Evolutionary conservation across 2,113 vertebrate species (phyloP).

Genomic region (Guaruba guarouba): DNA sequence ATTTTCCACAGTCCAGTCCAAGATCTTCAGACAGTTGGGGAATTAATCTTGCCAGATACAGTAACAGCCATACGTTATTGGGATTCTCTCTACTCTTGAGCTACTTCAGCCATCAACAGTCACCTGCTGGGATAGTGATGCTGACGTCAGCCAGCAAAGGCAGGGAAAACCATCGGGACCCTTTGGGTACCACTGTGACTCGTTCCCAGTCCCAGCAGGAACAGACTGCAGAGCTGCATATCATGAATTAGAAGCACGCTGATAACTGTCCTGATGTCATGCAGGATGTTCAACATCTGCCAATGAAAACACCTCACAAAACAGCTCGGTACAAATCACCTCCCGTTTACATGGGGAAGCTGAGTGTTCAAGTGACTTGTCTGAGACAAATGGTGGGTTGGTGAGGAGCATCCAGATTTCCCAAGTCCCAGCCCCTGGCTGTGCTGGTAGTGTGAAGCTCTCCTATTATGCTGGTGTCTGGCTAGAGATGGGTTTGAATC

Average conservation of each 20-base stretch:
- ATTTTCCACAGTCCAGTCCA: background rate
- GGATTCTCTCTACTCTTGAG: background rate
- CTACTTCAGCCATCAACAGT: background rate
- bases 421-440: background rate
- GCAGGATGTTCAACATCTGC: background rate
- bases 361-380: background rate
- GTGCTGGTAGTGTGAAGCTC: background rate
- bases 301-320: background rate
- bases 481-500: background rate
- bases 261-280: background rate
- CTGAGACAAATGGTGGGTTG: background rate
- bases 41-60: background rate
- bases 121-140: background rate
- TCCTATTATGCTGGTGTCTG: background rate
- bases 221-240: background rate
- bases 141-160: background rate
- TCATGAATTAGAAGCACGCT: background rate
- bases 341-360: background rate
- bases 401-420: background rate
- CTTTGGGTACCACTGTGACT: background rate
- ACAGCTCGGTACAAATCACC: background rate
- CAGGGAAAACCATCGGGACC: background rate
- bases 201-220: background rate
- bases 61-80: background rate
- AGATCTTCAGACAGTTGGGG: background rate